Conservation (phyloP, 1,140 invertebrate species). For the Micrasema longulum region DNA sequence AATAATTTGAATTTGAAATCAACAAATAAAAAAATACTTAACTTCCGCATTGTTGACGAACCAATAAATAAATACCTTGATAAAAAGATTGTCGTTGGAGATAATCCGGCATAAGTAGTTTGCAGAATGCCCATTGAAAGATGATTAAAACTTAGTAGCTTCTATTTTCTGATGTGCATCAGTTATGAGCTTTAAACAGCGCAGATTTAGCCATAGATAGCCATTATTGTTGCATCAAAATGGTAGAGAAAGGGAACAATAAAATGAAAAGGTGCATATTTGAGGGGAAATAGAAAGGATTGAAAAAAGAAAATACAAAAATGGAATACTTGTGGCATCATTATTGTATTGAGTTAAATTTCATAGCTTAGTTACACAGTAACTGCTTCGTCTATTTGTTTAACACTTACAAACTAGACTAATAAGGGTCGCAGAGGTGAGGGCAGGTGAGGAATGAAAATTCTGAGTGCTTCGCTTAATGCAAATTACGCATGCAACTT, state of each 20-base stretch:
- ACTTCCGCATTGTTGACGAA: too few relatives aligned
- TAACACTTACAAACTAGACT: conserved; percentile 70
- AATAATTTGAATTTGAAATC: too few relatives aligned
- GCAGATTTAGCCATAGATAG: neutral
- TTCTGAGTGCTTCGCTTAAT: conserved; percentile 30
- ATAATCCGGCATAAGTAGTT: too few relatives aligned
- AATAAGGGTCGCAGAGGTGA: conserved; percentile 2
- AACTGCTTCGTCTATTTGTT: conserved; percentile 69
- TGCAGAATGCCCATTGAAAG: too few relatives aligned
- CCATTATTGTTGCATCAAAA: conserved; percentile 10
- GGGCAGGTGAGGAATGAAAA: conserved; percentile 33
- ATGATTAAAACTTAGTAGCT: too few relatives aligned
- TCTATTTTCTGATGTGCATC: too few relatives aligned
- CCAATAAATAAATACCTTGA: too few relatives aligned
- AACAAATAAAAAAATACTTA: too few relatives aligned
- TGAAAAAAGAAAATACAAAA: conserved; percentile 45
- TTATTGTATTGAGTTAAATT: conserved; percentile 73
- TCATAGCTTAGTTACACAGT: conserved; percentile 75
- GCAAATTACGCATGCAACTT: conserved; percentile 44
- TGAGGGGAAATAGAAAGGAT: conserved; percentile 26
- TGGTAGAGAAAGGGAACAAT: neutral
- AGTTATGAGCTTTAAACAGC: neutral
- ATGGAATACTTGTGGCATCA: conserved; percentile 70
- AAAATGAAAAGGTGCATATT: conserved; percentile 15
- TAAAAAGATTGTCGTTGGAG: too few relatives aligned